Base-by-base conservation (phyloP, 2,888 invertebrate genomes). In the Tenthredo scrophulariae region DNA sequence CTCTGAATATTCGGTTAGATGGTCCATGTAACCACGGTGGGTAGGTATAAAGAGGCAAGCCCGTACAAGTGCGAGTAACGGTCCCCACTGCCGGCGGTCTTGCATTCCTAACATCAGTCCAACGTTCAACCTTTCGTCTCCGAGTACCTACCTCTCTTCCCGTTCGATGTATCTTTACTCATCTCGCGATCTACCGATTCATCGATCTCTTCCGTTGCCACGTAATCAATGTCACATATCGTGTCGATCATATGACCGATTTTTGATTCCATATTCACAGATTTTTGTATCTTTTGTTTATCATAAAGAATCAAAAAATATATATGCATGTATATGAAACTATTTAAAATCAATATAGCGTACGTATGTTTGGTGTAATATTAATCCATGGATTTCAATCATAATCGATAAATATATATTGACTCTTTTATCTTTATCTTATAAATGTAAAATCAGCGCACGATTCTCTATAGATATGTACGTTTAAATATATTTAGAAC, bases 41-140 rank as follows among this genome's bases (percentile, higher is more conserved):
- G 22, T 26, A 26, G 26, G 13, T n/a, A 29, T 18, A 33, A 77
- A 18, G 62, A 58, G 80, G 62, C 46, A 29, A 86, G 87, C 87
- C 91, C 91, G 89, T 90, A 90, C 91, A 90, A 92, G 91, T 91
- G 90, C 91, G 65, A 70, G 89, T 92, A 92, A 92, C 92, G 92
- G 92, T 92, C 90, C 91, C 91, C 89, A 88, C 91, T 88, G 92
- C 92, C 92, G 67, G 83, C 83, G 83, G 83, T 70, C 65, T 65
- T 83, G 83, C 83, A 83, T 83, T 83, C 83, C 83, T 83, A 65
- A 83, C 83, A 43, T 67, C 67, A 67, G 29, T 80, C 58, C 37
- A 80, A 80, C 80, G 80, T 67, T 33, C 67, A 67, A 67, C 29
- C 67, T 67, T 26, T 67, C 67, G 18, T 67, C 67, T 67, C 67